Conservation (phyloP, 1,140 invertebrate genomes). For the Drosophila baimaii region DNA sequence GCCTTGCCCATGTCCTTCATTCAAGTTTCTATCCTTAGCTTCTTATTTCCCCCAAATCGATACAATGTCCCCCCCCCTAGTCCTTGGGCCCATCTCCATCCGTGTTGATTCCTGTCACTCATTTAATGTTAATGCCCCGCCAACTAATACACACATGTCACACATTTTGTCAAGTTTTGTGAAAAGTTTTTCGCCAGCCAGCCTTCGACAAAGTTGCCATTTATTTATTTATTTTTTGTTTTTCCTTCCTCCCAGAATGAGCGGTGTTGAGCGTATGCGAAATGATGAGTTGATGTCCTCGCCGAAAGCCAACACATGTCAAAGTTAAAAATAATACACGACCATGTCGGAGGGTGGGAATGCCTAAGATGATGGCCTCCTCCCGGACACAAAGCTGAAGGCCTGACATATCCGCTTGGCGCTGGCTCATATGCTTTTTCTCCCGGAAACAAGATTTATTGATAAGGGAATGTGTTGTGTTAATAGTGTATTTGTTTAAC, state of each 20-base stretch:
- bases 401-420: slow-evolving; percentile 22
- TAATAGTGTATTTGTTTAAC: slow-evolving; percentile 13
- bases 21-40: not conserved
- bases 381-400: slow-evolving; percentile 37
- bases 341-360: slow-evolving; percentile 18
- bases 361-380: slow-evolving; percentile 24
- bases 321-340: slow-evolving; percentile 77
- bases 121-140: slow-evolving; percentile 72
- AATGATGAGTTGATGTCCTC: slow-evolving; percentile 72
- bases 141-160: slow-evolving; percentile 58
- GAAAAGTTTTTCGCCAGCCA: slow-evolving; percentile 65
- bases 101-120: slow-evolving; percentile 73
- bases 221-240: slow-evolving; percentile 20
- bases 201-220: slow-evolving; percentile 55
- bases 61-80: slow-evolving; percentile 12
- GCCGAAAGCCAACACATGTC: slow-evolving; percentile 76
- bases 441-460: slow-evolving; percentile 20
- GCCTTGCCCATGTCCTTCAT: not conserved
- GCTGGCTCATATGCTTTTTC: slow-evolving; percentile 12
- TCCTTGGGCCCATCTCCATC: slow-evolving; percentile 7
- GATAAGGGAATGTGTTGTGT: not conserved
- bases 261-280: slow-evolving; percentile 43
- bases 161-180: slow-evolving; percentile 78
- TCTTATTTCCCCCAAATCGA: slow-evolving; percentile 8
- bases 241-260: slow-evolving; percentile 26